phyloP scores from a whole-genome alignment of 2,797 vertebrate genomes.

The Protonibea diacanthus region DNA sequence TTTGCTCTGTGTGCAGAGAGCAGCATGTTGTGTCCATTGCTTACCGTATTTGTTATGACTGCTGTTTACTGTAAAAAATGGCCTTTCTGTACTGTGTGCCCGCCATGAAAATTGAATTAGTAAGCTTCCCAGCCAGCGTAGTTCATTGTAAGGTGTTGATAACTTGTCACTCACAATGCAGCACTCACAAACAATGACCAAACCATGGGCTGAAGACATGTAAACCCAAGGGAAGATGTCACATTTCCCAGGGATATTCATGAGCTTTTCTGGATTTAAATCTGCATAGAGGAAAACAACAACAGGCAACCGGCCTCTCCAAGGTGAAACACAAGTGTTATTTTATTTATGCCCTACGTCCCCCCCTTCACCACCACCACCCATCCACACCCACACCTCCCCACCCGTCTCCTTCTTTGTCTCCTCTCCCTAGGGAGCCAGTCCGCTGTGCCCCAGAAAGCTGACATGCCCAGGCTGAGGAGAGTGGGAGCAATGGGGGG shows the following conservation, averaged over 20 bases:
- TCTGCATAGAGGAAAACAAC: conserved; percentile 71
- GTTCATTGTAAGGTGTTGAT: conserved; percentile 36
- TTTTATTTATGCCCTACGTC: conserved; percentile 79
- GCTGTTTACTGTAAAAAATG: conserved; percentile 19
- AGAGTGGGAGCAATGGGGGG: conserved; percentile 55
- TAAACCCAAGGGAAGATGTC: conserved; percentile 53
- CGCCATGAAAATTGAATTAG: conserved; percentile 52
- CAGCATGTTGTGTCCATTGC: conserved; percentile 5
- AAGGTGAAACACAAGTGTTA: conserved; percentile 81
- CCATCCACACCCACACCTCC: neutral
- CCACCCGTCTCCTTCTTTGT: conserved; percentile 43
- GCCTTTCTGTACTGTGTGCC: conserved; percentile 6
- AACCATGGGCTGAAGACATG: conserved; percentile 39
- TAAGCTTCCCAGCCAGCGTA: conserved; percentile 9
- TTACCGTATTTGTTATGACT: conserved; percentile 37
- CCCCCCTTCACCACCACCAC: neutral
- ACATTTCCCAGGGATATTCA: conserved; percentile 58
- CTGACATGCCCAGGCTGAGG: conserved; percentile 70
- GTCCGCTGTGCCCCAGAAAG: conserved; percentile 78
- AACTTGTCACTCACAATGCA: conserved; percentile 55
- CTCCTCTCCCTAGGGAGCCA: conserved; percentile 69
- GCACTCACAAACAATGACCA: conserved; percentile 54
- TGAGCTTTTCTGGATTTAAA: conserved; percentile 59
- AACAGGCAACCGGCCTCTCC: conserved; percentile 66
- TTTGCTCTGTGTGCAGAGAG: neutral